phyloP scores from a whole-genome alignment of 2,113 vertebrate genomes.

The Callocephalon fimbriatum region DNA sequence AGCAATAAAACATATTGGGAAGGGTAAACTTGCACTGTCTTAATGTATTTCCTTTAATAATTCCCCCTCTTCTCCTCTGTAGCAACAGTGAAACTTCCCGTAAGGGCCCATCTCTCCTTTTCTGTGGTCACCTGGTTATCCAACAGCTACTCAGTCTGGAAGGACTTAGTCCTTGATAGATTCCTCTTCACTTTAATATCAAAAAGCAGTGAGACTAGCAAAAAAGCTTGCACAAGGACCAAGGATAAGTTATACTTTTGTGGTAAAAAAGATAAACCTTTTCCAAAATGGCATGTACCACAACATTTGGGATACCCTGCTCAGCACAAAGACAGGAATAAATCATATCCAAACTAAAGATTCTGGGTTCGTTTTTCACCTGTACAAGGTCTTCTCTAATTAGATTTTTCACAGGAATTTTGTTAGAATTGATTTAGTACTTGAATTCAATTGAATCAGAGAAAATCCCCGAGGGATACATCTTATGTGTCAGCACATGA shows the following conservation, averaged over 20 bases:
- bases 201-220: neutral
- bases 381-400: neutral
- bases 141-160: neutral
- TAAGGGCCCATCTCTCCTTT: neutral
- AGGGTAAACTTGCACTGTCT: neutral
- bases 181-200: neutral
- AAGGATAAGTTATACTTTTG: neutral
- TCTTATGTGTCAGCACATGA: neutral
- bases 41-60: neutral
- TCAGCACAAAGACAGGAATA: neutral
- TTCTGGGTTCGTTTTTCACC: neutral
- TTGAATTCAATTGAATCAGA: neutral
- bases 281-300: neutral
- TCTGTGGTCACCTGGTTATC: neutral
- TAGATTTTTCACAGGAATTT: constrained; percentile 18
- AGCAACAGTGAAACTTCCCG: neutral
- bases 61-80: neutral
- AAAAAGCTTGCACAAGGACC: neutral
- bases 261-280: neutral
- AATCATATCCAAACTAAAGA: neutral
- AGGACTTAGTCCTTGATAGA: neutral
- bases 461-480: neutral
- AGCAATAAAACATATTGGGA: neutral
- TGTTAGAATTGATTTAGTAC: neutral
- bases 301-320: neutral